Percentiles rank a stretch among this genome's conserved stretches.
Conservation (phyloP, 2,888 invertebrate species). For the Tholera decimalis region DNA sequence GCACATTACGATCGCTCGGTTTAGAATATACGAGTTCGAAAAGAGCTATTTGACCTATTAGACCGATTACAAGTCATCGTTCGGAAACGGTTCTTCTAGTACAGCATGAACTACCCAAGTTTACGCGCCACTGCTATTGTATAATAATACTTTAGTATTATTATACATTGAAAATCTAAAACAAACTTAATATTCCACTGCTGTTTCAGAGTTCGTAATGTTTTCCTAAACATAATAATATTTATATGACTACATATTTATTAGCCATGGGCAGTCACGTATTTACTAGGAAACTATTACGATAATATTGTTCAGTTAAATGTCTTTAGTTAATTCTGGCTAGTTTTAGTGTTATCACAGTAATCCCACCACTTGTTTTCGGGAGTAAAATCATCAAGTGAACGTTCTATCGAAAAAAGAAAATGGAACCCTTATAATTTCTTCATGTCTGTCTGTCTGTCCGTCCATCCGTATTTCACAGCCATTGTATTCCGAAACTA, state of each 20-base stretch:
- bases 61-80: too few relatives aligned
- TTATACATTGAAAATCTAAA: conserved; percentile 5
- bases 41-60: too few relatives aligned
- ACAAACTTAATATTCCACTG: conserved; percentile 4
- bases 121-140: background rate
- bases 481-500: too few relatives aligned
- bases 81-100: too few relatives aligned
- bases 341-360: background rate
- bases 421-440: too few relatives aligned
- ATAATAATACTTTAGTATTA: background rate
- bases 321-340: background rate
- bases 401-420: too few relatives aligned
- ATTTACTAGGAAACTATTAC: conserved; percentile 21
- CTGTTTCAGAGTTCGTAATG: conserved; percentile 8
- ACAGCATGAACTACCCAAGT: too few relatives aligned
- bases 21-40: too few relatives aligned
- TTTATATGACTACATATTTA: background rate
- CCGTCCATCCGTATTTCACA: too few relatives aligned
- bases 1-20: too few relatives aligned
- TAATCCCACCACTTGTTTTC: too few relatives aligned
- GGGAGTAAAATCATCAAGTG: background rate
- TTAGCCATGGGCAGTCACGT: conserved; percentile 24
- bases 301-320: background rate
- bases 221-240: conserved; percentile 39
- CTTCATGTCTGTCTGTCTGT: too few relatives aligned